Conservation (phyloP, 2,797 vertebrate genomes). For the Gouania willdenowi region DNA sequence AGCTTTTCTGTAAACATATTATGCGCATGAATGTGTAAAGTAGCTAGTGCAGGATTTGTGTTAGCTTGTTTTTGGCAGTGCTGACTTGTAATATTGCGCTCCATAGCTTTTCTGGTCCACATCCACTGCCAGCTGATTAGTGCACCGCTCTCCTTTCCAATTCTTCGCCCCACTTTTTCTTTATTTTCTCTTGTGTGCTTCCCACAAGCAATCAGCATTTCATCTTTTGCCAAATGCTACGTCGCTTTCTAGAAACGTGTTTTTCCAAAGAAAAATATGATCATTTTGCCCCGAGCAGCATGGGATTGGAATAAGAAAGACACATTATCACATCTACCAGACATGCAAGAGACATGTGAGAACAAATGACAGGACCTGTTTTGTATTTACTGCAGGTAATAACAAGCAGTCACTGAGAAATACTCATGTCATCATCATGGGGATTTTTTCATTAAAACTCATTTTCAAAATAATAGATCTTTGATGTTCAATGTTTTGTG, state of each 20-base stretch:
- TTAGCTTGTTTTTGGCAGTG: constrained; percentile 38
- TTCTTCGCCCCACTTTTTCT: constrained; percentile 49
- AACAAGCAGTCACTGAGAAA: too few relatives aligned
- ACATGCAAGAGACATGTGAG: constrained; percentile 6
- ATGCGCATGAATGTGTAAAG: constrained; percentile 3
- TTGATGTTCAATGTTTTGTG: too few relatives aligned
- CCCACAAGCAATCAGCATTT: constrained; percentile 41
- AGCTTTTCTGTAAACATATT: too few relatives aligned
- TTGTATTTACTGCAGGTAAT: too few relatives aligned
- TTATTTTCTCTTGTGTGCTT: constrained; percentile 33
- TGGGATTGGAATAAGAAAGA: constrained; percentile 23
- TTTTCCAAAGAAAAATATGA: constrained; percentile 1
- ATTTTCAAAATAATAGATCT: too few relatives aligned
- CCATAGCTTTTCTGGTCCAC: constrained; percentile 28
- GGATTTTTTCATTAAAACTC: too few relatives aligned
- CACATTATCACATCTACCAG: constrained; percentile 17
- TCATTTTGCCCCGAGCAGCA: constrained; percentile 3
- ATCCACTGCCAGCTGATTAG: constrained; percentile 57
- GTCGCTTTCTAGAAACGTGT: constrained; percentile 48
- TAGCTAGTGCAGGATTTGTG: constrained; percentile 4
- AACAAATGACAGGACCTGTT: background rate
- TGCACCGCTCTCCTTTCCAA: constrained; percentile 51
- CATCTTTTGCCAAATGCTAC: constrained; percentile 43
- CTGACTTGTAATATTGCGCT: constrained; percentile 38
- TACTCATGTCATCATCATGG: too few relatives aligned